Evolutionary conservation across 2,888 invertebrate genomes (phyloP).

Genomic region (Drosophila putrida): DNA sequence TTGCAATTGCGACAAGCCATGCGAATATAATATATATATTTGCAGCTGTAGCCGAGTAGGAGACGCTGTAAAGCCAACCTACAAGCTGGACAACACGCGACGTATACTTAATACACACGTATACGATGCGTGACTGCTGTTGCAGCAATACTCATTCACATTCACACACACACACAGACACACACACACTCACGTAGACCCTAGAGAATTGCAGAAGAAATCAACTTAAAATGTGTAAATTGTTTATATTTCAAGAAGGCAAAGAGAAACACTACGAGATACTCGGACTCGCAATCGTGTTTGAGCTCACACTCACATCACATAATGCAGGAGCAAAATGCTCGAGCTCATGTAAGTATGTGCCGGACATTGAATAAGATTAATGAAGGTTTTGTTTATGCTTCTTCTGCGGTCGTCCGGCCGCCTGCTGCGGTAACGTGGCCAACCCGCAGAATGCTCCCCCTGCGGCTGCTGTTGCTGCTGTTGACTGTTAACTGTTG

Average conservation of each 20-base stretch:
- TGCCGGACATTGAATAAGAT: conserved; percentile 79
- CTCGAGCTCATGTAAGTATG: conserved; percentile 68
- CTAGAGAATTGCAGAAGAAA: conserved; percentile 43
- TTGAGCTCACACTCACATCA: conserved; percentile 1
- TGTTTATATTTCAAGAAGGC: conserved; percentile 65
- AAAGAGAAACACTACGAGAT: conserved; percentile 25
- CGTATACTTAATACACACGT: conserved; percentile 78
- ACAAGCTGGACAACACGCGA: conserved; percentile 63
- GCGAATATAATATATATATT: conserved; percentile 47
- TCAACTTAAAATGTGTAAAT: conserved; percentile 79
- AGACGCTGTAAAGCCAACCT: conserved; percentile 56
- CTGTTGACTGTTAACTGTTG: conserved; percentile 2
- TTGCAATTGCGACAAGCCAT: conserved; percentile 42
- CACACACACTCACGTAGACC: background rate
- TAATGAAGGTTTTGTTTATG: conserved; percentile 76
- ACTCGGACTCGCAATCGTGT: background rate
- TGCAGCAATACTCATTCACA: conserved; percentile 21
- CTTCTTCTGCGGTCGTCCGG: conserved; percentile 51
- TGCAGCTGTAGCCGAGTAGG: conserved; percentile 4
- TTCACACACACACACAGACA: background rate
- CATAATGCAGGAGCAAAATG: conserved; percentile 34
- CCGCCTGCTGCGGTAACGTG: conserved; percentile 69
- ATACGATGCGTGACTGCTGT: conserved; percentile 71
- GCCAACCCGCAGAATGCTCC: conserved; percentile 38
- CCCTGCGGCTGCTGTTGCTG: conserved; percentile 16